Percentiles rank a stretch among this genome's conserved stretches.
phyloP scores from a whole-genome alignment of 2,797 vertebrate species.

The Cuculus canorus region DNA sequence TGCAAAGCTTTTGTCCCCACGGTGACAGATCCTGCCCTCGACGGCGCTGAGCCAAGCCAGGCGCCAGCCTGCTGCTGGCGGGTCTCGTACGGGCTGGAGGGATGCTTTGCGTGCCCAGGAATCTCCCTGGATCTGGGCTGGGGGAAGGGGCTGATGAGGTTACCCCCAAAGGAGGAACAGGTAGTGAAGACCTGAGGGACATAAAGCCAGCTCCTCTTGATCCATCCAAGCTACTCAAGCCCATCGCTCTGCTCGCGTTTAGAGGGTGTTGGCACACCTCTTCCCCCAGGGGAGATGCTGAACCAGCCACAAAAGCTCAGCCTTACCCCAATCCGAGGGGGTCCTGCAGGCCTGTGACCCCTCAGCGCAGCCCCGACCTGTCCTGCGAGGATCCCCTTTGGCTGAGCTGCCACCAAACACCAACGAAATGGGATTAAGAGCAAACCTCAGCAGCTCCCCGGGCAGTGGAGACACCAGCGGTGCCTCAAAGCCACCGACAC shows the following conservation, averaged over 20 bases:
- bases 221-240: background rate
- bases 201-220: background rate
- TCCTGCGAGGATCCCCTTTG: too few species aligned
- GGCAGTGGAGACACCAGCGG: background rate
- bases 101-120: background rate
- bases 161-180: background rate
- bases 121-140: fast-evolving
- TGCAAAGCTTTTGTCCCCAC: background rate
- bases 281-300: too few species aligned
- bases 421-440: too few species aligned
- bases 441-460: background rate
- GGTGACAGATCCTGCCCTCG: fast-evolving
- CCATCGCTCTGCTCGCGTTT: fast-evolving
- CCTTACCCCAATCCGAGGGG: too few species aligned
- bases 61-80: background rate
- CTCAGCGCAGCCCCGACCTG: too few species aligned
- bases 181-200: background rate
- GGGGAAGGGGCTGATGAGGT: too few species aligned
- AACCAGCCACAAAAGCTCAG: too few species aligned
- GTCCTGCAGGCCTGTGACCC: too few species aligned
- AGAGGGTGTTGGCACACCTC: too few species aligned
- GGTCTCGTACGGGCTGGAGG: fast-evolving
- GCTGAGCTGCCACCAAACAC: background rate
- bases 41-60: fast-evolving
- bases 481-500: fast-evolving